Percentiles rank a stretch among this genome's conserved stretches.
These are phyloP conservation scores for Vultur gryphus DNA, from an alignment of 2,797 vertebrate species.

Conservation along the genomic window DNA sequence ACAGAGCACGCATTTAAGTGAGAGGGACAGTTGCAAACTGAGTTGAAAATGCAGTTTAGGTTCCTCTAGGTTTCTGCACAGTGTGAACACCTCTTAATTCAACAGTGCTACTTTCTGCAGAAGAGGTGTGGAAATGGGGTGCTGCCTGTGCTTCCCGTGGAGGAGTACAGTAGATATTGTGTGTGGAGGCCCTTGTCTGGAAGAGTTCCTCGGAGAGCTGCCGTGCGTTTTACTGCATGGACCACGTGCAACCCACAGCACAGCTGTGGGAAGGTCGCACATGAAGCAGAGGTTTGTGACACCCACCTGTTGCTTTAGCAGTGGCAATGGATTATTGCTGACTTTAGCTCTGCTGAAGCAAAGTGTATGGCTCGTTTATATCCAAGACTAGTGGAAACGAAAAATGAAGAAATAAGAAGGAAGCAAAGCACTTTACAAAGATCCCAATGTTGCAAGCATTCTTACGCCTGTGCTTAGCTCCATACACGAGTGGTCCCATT, in stretches of 20 bases:
- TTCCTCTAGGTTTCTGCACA: not conserved
- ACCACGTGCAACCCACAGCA: accelerated
- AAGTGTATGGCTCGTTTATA: not conserved
- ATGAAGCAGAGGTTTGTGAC: not conserved
- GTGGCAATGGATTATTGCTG: not conserved
- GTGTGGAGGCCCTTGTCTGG: not conserved
- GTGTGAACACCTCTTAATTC: not conserved
- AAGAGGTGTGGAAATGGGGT: too few relatives aligned
- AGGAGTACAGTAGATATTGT: accelerated
- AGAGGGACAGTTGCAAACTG: not conserved
- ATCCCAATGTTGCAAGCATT: not conserved
- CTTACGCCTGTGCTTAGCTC: not conserved
- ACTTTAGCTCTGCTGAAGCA: not conserved
- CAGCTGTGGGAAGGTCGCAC: not conserved
- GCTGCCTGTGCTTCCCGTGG: accelerated
- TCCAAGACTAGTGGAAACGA: not conserved
- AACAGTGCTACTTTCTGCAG: not conserved
- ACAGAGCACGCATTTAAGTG: accelerated
- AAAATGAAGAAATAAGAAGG: not conserved
- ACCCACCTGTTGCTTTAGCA: not conserved
- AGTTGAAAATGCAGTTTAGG: not conserved
- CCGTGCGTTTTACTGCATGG: accelerated
- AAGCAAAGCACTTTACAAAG: not conserved
- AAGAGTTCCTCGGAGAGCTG: not conserved
- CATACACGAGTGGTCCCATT: not conserved